These are phyloP conservation scores for Artibeus jamaicensis DNA, from an alignment of 2,797 vertebrate species.

Conservation along the genomic window DNA sequence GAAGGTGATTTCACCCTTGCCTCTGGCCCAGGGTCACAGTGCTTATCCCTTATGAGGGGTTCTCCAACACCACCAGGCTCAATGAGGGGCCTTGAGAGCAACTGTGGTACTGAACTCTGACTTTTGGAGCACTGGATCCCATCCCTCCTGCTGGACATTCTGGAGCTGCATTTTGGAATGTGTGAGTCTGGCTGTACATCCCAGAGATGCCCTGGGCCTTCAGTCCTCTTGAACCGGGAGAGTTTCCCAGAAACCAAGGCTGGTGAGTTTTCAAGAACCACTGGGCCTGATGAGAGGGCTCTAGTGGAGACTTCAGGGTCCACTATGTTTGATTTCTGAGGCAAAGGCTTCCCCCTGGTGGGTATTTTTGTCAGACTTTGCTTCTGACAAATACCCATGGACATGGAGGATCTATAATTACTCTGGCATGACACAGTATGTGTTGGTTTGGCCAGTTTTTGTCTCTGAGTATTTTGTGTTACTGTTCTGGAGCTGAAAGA, in stretches of 20 bases:
- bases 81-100: conserved; percentile 80
- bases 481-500: conserved; percentile 77
- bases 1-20: conserved; percentile 85
- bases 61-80: conserved; percentile 82
- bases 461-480: conserved; percentile 79
- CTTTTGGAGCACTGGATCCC: conserved; percentile 80
- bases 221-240: conserved; percentile 85
- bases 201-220: conserved; percentile 78
- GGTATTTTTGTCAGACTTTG: conserved; percentile 87
- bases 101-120: conserved; percentile 80
- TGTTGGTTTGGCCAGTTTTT: conserved; percentile 84
- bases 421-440: conserved; percentile 79
- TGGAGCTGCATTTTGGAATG: conserved; percentile 80
- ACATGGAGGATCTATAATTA: conserved; percentile 79
- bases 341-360: conserved; percentile 85
- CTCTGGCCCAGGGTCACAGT: conserved; percentile 82
- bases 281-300: conserved; percentile 27
- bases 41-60: conserved; percentile 87
- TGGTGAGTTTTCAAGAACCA: conserved; percentile 82
- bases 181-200: conserved; percentile 80
- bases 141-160: conserved; percentile 74
- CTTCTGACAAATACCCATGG: conserved; percentile 80
- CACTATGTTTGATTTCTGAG: conserved; percentile 82
- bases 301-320: conserved; percentile 69
- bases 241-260: conserved; percentile 84